A percentile compares a stretch with the other conserved stretches of the same genome.
Conservation (phyloP, 2,888 invertebrate genomes). For the Syrista parreyssii region DNA sequence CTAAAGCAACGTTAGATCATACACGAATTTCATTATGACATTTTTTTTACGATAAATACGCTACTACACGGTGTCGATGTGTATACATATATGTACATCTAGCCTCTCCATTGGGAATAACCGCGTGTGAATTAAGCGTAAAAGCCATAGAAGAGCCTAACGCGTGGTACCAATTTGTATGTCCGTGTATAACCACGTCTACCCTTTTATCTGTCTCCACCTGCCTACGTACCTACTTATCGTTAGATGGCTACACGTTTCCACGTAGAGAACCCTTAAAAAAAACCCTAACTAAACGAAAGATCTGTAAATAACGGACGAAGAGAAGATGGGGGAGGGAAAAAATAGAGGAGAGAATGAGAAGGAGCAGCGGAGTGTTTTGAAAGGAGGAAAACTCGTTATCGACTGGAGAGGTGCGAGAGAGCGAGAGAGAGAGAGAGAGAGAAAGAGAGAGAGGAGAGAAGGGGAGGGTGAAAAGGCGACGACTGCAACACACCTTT, state of each 20-base stretch:
- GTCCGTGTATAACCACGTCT: not conserved
- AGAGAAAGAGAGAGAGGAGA: too few relatives aligned
- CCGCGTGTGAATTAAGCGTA: too few relatives aligned
- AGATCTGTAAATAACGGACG: not conserved
- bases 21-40: too few relatives aligned
- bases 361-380: not conserved
- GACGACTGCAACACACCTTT: too few relatives aligned
- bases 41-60: too few relatives aligned
- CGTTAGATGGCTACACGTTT: conserved; percentile 7
- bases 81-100: too few relatives aligned
- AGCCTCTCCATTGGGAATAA: too few relatives aligned
- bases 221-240: not conserved
- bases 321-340: conserved; percentile 12
- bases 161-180: too few relatives aligned
- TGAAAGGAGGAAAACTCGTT: conserved; percentile 29
- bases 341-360: not conserved
- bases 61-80: too few relatives aligned
- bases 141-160: too few relatives aligned
- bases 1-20: too few relatives aligned
- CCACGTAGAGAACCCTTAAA: conserved; percentile 7
- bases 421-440: not conserved
- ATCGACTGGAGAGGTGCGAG: conserved; percentile 56
- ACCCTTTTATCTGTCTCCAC: not conserved
- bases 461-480: too few relatives aligned
- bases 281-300: not conserved